Evolutionary conservation across 2,797 vertebrate genomes (phyloP), one percentile per base, ranked within the genome.

Genomic region (Nannoperca obscura): DNA sequence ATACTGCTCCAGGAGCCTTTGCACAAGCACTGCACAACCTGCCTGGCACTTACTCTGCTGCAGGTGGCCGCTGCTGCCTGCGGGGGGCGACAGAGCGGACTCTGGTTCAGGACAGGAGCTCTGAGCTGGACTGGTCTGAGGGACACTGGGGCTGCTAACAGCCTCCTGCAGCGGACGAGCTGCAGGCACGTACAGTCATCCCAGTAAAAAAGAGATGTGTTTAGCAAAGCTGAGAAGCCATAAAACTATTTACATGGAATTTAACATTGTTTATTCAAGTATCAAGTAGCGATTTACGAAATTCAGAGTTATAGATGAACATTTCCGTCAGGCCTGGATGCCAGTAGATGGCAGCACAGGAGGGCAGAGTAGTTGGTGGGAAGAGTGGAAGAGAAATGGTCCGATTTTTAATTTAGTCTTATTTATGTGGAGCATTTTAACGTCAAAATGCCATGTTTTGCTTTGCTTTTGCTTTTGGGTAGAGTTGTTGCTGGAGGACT

Each of bases 91-190:
- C 87, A 92, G 91, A 94, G 90, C 81, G 73, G 73, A 83, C 88
- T 93, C 94, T 89, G 95, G 93, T 86, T 95, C 95, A 92, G 95
- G 87, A 75, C 88, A 69, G 73, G 80, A 85, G 88, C 85, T 91
- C 92, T 95, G 94, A 93, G 93, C 93, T 90, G 92, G 94, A 92
- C 93, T 93, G 89, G 92, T 91, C 94, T 93, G 96, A 95, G 95
- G 91, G 77, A 58, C 68, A 92, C 92, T 32, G 58, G 66, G 61
- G 81, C 66, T 71, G 27, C 58, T 95, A 91, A 92, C 93, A 94
- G 95, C 93, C 92, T 96, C 95, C 93, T 91, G 94, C 92, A 92
- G 94, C 79, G 89, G 72, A 81, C 76, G 92, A 90, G 93, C 95
- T 97, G 95, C 91, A 96, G 96, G 71, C 64, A 78, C 36, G 79